A percentile compares a stretch with the other conserved stretches of the same genome.
Evolutionary conservation across 2,888 invertebrate genomes (phyloP).

Genomic region (Microctonus aethiopoides): DNA sequence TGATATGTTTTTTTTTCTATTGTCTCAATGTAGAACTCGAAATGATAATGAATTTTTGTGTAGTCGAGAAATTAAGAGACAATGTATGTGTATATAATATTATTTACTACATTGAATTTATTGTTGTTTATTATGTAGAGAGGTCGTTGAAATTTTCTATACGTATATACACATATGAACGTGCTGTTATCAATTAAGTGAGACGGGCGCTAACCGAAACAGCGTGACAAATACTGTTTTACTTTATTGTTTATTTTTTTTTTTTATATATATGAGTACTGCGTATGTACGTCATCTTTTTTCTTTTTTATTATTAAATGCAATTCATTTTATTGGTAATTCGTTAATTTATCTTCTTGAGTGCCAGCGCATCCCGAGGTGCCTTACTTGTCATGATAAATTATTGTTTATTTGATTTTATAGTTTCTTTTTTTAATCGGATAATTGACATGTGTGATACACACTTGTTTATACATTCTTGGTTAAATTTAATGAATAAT

Average conservation of each 20-base stretch:
- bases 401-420: neutral
- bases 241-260: slow-evolving; percentile 25
- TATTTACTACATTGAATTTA: neutral
- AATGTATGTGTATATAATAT: neutral
- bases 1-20: neutral
- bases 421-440: neutral
- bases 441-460: neutral
- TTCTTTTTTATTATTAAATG: slow-evolving; percentile 43
- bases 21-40: neutral
- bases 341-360: slow-evolving; percentile 53
- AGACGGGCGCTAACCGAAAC: slow-evolving; percentile 55
- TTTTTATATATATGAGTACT: slow-evolving; percentile 25
- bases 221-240: slow-evolving; percentile 51
- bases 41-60: neutral
- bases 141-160: slow-evolving; percentile 41
- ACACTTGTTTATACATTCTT: neutral
- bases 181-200: slow-evolving; percentile 41
- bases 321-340: slow-evolving; percentile 38
- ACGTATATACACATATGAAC: no score
- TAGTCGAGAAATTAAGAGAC: neutral
- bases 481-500: no score
- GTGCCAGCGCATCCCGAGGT: slow-evolving; percentile 52
- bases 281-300: slow-evolving; percentile 39
- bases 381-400: slow-evolving; percentile 45
- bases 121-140: slow-evolving; percentile 33